phyloP scores from a whole-genome alignment of 2,888 invertebrate genomes.

The Macrophya alboannulata region DNA sequence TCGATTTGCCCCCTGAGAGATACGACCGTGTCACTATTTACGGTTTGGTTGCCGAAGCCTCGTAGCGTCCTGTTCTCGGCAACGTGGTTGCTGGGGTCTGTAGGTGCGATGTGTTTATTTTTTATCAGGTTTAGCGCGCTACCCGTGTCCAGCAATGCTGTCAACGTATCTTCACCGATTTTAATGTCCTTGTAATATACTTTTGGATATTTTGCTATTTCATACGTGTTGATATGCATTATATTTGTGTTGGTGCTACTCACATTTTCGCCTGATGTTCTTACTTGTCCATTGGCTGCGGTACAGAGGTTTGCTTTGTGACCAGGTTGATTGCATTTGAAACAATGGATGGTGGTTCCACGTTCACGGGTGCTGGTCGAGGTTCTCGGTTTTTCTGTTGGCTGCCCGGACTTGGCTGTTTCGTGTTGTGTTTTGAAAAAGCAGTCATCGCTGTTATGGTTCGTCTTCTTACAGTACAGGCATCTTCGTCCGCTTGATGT shows the following conservation, averaged over 20 bases:
- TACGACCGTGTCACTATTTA: not conserved
- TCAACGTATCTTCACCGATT: not conserved
- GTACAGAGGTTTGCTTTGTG: constrained; percentile 31
- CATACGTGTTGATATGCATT: constrained; percentile 26
- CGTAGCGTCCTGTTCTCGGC: constrained; percentile 4
- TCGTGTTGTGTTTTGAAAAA: no score
- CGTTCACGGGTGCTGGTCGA: not conserved
- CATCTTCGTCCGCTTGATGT: constrained; percentile 32
- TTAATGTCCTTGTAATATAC: constrained; percentile 8
- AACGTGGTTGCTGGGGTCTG: not conserved
- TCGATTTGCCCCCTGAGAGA: not conserved
- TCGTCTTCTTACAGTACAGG: not conserved
- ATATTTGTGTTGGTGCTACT: not conserved
- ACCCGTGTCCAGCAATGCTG: constrained; percentile 47
- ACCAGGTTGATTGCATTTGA: constrained; percentile 24
- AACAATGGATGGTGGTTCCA: not conserved
- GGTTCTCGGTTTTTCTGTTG: no score
- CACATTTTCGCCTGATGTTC: not conserved
- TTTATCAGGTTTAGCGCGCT: constrained; percentile 32
- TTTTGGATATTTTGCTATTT: not conserved
- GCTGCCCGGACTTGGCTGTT: no score
- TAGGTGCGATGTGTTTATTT: not conserved
- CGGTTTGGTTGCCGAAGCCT: constrained; percentile 16
- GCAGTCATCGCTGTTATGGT: not conserved
- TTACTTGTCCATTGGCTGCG: not conserved